Evolutionary conservation across 2,888 invertebrate species (phyloP), one percentile per base, ranked within the genome.

Genomic region (Plemyria rubiginata): DNA sequence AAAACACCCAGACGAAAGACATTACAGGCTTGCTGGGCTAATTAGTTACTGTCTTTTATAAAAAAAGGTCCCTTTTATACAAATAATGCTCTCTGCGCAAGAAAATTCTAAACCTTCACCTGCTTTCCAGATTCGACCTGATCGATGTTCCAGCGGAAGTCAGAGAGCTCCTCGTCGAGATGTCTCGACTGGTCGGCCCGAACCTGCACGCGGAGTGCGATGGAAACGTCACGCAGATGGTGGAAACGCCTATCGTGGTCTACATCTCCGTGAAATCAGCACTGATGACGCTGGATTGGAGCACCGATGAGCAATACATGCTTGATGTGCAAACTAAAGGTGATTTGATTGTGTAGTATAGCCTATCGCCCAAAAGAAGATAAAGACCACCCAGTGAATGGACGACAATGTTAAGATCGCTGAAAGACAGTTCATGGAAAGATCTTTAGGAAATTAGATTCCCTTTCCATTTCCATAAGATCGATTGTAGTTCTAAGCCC

Each of bases 301-400:
- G 87, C 2, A 96, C 96, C 0, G 93, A 95, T 69, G 97, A 97
- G 82, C 92, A 94, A 40, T 97, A 97, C 77, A 84, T 82, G 60
- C 81, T 97, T 49, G 93, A 94, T 66, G 86, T 96, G 11, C 87
- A 93, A 61, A 93, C 91, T 52, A 92, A 92, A 87, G 94, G 95
- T 95, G 68, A 60, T 41, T 28, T 22, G 0, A 41, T 11, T 38
- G 4, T 11, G 0, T 0, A 8, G 7, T 32, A 22, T 22, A 22
- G 22, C 22, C 22, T 22, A 22, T 3, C 22, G 3, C 22, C 3
- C 22, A 22, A 22, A 22, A 22, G 22, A 22, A 22, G 22, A 22
- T 2, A 3, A 22, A 22, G 22, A 22, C 22, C 22, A 22, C 1
- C 22, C n/a, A n/a, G n/a, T n/a, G n/a, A n/a, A n/a, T n/a, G n/a